Evolutionary conservation across 2,888 invertebrate genomes (phyloP), one percentile per base, ranked within the genome.

Genomic region (Argyresthia albistria): DNA sequence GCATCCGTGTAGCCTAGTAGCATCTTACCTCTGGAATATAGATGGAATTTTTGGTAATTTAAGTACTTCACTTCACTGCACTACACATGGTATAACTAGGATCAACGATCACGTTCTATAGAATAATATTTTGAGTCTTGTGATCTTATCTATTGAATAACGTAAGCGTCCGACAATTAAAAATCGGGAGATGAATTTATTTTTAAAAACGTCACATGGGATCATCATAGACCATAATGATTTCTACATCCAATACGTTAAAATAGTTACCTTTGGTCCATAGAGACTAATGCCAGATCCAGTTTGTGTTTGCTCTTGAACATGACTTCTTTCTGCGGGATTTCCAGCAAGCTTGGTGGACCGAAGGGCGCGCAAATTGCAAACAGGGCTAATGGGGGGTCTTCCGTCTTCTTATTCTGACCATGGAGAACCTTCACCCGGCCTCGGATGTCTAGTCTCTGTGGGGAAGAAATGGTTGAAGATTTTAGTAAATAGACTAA

Each of bases 231-330:
- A n/a, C n/a, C n/a, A n/a, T n/a, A n/a, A n/a, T n/a, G n/a, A n/a
- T n/a, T n/a, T n/a, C n/a, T n/a, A n/a, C n/a, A n/a, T n/a, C n/a
- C n/a, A n/a, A n/a, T n/a, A n/a, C n/a, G n/a, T n/a, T n/a, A n/a
- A n/a, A n/a, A n/a, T n/a, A n/a, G n/a, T 71, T 70, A 95, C 93
- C 95, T 92, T 88, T 96, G 97, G 88, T 99, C 99, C 97, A 99
- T 98, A 46, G 97, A 98, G 62, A 98, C 95, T 60, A 98, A 91
- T 57, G 96, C 94, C 55, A 99, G 91, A 83, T 99, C 99, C 66
- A 99, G 90, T 76, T 98, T 98, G 89, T 99, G 99, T 88, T 99
- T 99, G 77, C 97, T 98, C 86, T 99, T 99, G 89, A 99, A 98
- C 94, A 99, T 98, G 65, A 98, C 96, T 86, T 99, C 99, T 76